A percentile compares a stretch with the other conserved stretches of the same genome.
These are phyloP conservation scores for Neodiprion fabricii DNA, from an alignment of 1,140 invertebrate species.

Conservation along the genomic window DNA sequence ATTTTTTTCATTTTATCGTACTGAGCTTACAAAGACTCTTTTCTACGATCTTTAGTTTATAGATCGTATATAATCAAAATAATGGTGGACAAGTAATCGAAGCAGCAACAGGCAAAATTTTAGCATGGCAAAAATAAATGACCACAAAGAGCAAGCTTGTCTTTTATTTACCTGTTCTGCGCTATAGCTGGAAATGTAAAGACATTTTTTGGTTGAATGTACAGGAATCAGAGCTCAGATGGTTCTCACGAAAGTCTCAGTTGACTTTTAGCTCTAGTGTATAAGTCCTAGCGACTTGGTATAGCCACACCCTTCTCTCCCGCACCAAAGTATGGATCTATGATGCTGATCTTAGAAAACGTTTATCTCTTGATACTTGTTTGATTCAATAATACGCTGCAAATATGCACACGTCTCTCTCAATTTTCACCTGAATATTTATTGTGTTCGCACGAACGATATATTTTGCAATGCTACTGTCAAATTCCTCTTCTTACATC, in stretches of 20 bases:
- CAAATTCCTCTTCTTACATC: no score
- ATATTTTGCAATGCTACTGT: no score
- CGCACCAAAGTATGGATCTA: slow-evolving; percentile 62
- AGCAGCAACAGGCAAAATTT: no score
- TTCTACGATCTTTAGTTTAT: neutral
- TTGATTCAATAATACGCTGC: neutral
- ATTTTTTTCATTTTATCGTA: no score
- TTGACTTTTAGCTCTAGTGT: slow-evolving; percentile 47
- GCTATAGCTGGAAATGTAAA: slow-evolving; percentile 60
- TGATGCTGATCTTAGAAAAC: slow-evolving; percentile 49
- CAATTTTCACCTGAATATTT: no score
- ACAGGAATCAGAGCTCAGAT: slow-evolving; percentile 63
- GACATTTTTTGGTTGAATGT: slow-evolving; percentile 60
- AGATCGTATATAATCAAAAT: no score
- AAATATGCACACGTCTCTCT: neutral
- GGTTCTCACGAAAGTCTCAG: slow-evolving; percentile 60
- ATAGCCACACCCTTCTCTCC: slow-evolving; percentile 58
- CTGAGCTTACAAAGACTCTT: slow-evolving; percentile 45
- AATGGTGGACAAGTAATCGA: no score
- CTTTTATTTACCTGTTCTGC: slow-evolving; percentile 56
- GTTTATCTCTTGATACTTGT: neutral
- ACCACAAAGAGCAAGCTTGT: slow-evolving; percentile 60
- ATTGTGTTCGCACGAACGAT: no score
- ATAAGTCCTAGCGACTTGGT: slow-evolving; percentile 48
- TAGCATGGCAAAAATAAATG: slow-evolving; percentile 10